Percentiles rank a stretch among this genome's conserved stretches.
phyloP scores from a whole-genome alignment of 1,140 invertebrate species.

The Dendroctonus ponderosae region DNA sequence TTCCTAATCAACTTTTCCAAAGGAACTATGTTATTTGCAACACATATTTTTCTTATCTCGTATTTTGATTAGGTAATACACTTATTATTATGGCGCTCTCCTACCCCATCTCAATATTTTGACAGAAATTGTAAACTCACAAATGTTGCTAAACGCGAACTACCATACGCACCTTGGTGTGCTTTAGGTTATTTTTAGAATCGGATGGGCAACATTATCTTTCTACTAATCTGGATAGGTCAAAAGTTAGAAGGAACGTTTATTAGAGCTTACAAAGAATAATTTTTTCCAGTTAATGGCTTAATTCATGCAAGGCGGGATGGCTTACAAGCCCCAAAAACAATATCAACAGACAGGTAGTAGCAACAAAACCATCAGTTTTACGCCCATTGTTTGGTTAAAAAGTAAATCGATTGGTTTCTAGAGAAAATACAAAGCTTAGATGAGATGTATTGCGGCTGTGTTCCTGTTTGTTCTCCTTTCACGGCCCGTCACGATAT shows the following conservation, averaged over 20 bases:
- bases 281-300: too few relatives aligned
- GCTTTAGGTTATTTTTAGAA: too few relatives aligned
- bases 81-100: slow-evolving; percentile 3
- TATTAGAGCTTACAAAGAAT: too few relatives aligned
- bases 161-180: too few relatives aligned
- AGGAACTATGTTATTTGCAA: neutral
- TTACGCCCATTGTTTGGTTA: slow-evolving; percentile 18
- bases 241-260: too few relatives aligned
- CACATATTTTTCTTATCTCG: slow-evolving; percentile 11
- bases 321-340: too few relatives aligned
- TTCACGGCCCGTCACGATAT: slow-evolving; percentile 41
- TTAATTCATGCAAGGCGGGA: too few relatives aligned
- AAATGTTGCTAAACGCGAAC: too few relatives aligned
- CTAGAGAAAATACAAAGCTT: slow-evolving; percentile 9
- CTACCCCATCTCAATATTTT: slow-evolving; percentile 6
- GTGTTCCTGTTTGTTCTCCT: slow-evolving; percentile 40
- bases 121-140: slow-evolving; percentile 1
- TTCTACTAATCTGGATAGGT: too few relatives aligned
- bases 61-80: slow-evolving; percentile 29
- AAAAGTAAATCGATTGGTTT: slow-evolving; percentile 22
- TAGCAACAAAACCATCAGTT: neutral
- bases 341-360: too few relatives aligned
- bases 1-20: too few relatives aligned
- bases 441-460: slow-evolving; percentile 30
- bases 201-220: too few relatives aligned